Percentiles rank a stretch among this genome's conserved stretches.
These are phyloP conservation scores for Epinotia bilunana DNA, from an alignment of 2,888 invertebrate species.

Conservation along the genomic window DNA sequence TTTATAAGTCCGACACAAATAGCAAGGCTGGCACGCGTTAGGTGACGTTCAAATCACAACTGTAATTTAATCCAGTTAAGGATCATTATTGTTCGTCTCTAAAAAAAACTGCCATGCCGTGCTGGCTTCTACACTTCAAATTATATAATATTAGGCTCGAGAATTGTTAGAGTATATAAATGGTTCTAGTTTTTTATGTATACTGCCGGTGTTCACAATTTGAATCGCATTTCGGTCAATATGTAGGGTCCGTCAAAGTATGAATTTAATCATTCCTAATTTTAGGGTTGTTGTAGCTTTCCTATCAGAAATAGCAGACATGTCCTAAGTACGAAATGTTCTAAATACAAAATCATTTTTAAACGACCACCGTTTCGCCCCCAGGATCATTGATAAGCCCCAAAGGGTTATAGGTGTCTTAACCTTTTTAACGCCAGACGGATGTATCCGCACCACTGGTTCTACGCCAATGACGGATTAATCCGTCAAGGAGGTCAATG, in stretches of 20 bases:
- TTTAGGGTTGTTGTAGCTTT: conserved; percentile 1
- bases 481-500: no score
- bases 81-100: neutral
- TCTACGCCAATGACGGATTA: no score
- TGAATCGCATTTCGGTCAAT: neutral
- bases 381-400: no score
- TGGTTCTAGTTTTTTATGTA: neutral
- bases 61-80: neutral
- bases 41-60: neutral
- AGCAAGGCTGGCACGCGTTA: no score
- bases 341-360: neutral
- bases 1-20: no score
- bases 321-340: neutral
- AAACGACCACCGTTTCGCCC: neutral
- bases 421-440: no score
- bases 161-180: neutral
- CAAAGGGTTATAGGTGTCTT: no score
- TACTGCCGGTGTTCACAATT: conserved; percentile 7
- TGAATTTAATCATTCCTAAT: conserved; percentile 12
- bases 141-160: neutral
- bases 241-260: neutral
- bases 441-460: no score
- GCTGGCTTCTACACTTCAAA: neutral
- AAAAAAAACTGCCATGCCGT: neutral
- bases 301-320: neutral